A percentile compares a stretch with the other conserved stretches of the same genome.
These are phyloP conservation scores for Boloria selene DNA, from an alignment of 2,888 invertebrate genomes.

Conservation along the genomic window DNA sequence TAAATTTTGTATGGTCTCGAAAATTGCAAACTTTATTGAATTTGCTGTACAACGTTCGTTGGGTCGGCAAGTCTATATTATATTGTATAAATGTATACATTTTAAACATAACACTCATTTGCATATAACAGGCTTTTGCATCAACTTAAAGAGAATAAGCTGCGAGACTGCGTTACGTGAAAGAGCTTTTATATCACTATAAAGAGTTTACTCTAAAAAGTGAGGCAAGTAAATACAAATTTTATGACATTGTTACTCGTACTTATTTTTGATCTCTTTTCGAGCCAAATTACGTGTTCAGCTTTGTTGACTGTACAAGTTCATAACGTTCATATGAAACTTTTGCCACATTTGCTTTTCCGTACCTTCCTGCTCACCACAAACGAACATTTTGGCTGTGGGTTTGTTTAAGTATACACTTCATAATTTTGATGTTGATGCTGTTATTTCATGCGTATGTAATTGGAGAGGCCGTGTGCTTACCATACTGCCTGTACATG, in stretches of 20 bases:
- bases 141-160: constrained; percentile 11
- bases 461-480: constrained; percentile 24
- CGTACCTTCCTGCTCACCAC: constrained; percentile 32
- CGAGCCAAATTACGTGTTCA: constrained; percentile 18
- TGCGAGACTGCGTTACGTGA: constrained; percentile 13
- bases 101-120: constrained; percentile 6
- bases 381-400: constrained; percentile 44
- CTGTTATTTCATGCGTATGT: constrained; percentile 20
- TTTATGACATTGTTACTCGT: background rate
- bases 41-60: too few species aligned
- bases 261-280: constrained; percentile 9
- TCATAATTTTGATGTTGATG: constrained; percentile 34
- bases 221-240: background rate
- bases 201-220: constrained; percentile 1
- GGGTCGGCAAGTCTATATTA: background rate
- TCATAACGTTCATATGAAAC: constrained; percentile 30
- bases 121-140: constrained; percentile 5
- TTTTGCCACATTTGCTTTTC: constrained; percentile 37
- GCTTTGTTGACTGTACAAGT: constrained; percentile 25
- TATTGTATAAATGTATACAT: background rate
- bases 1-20: too few species aligned
- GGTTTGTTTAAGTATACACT: constrained; percentile 39
- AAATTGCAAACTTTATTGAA: too few species aligned
- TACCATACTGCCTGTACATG: constrained; percentile 11
- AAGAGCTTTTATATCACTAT: background rate